Percentiles rank a stretch among this genome's conserved stretches.
These are phyloP conservation scores for Troides aeacus DNA, from an alignment of 2,888 invertebrate genomes.

Conservation along the genomic window DNA sequence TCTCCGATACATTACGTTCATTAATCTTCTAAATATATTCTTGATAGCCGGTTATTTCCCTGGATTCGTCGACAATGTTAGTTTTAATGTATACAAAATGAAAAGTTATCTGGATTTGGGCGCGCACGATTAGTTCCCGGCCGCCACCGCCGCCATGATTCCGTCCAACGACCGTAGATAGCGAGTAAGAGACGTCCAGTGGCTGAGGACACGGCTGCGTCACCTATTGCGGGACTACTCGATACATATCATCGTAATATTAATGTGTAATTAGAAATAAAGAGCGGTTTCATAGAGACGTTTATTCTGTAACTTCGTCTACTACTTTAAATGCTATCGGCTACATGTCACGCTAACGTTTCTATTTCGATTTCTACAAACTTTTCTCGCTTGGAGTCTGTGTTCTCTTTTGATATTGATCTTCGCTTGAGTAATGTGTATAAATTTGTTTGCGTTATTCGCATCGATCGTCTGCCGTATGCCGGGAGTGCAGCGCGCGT, in stretches of 20 bases:
- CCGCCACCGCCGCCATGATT: slow-evolving; percentile 76
- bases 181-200: slow-evolving; percentile 81
- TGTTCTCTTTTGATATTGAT: slow-evolving; percentile 37
- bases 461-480: slow-evolving; percentile 12
- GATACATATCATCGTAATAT: slow-evolving; percentile 87
- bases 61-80: slow-evolving; percentile 36
- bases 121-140: slow-evolving; percentile 42
- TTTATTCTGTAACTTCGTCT: slow-evolving; percentile 79
- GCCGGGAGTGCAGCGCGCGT: background rate
- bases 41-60: slow-evolving; percentile 17
- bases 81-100: background rate
- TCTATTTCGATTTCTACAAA: slow-evolving; percentile 48
- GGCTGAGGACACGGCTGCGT: slow-evolving; percentile 80
- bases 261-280: slow-evolving; percentile 79
- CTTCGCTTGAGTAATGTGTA: slow-evolving; percentile 33
- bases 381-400: slow-evolving; percentile 57
- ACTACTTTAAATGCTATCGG: slow-evolving; percentile 73
- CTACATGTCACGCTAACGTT: slow-evolving; percentile 72
- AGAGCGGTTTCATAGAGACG: slow-evolving; percentile 80
- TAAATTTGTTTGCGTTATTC: slow-evolving; percentile 29
- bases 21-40: background rate
- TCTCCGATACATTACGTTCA: background rate
- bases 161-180: slow-evolving; percentile 81
- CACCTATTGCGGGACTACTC: slow-evolving; percentile 84
- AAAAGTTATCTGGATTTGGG: slow-evolving; percentile 39